These are phyloP conservation scores for Plagiodera versicolora DNA, from an alignment of 2,888 invertebrate species.

Conservation along the genomic window DNA sequence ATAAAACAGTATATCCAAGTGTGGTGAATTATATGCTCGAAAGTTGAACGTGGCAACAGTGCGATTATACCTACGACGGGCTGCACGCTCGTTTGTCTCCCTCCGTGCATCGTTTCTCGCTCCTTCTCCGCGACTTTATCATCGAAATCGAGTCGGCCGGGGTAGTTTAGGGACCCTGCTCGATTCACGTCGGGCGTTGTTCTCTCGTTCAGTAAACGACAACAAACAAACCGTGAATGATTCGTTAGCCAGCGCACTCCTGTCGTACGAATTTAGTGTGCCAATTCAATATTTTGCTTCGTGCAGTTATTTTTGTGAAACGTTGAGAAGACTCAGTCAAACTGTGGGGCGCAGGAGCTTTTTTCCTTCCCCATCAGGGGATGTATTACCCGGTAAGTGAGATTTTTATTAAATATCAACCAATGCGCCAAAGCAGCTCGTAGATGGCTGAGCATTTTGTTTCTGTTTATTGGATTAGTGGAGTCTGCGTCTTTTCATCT, in stretches of 20 bases:
- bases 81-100: constrained; percentile 41
- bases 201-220: constrained; percentile 26
- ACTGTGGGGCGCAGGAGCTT: constrained; percentile 96
- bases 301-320: constrained; percentile 54
- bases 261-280: constrained; percentile 24
- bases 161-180: constrained; percentile 48
- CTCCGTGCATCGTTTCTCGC: constrained; percentile 35
- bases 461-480: constrained; percentile 24
- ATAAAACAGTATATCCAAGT: background rate
- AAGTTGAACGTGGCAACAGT: constrained; percentile 9
- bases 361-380: constrained; percentile 95
- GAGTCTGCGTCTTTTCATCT: constrained; percentile 20
- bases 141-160: constrained; percentile 36
- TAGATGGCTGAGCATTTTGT: constrained; percentile 17
- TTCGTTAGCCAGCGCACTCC: constrained; percentile 19
- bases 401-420: constrained; percentile 3
- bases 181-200: constrained; percentile 46
- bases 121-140: constrained; percentile 24
- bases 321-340: constrained; percentile 70
- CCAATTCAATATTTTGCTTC: constrained; percentile 34
- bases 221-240: constrained; percentile 29
- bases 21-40: background rate
- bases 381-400: constrained; percentile 93
- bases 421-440: background rate
- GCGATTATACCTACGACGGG: constrained; percentile 26